Evolutionary conservation across 2,888 invertebrate species (phyloP), one percentile per base, ranked within the genome.

Genomic region (Idaea straminata): DNA sequence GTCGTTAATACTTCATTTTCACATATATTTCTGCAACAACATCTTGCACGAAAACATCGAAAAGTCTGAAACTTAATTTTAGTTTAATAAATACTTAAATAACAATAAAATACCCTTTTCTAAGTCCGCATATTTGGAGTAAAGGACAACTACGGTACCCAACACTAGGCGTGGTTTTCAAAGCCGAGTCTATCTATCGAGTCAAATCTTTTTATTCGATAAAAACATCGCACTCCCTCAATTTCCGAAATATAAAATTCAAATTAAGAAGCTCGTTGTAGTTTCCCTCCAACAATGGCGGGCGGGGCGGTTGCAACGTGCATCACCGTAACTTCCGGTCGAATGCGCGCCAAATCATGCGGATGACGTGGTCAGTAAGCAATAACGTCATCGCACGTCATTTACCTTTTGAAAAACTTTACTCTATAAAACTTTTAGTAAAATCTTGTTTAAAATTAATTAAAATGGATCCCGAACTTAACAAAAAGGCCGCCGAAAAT

Each of bases 321-420:
- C 47, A 47, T 47, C 47, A 62, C 58, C 59, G 47, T 61, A 47
- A 63, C 47, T 66, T 66, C 69, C 66, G 62, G 4, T n/a, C 35
- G 66, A 65, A 13, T 62, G 61, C 35, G 5, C 38, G 58, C 62
- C 61, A 66, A 63, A 63, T 66, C 63, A 62, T 25, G 66, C 66
- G 69, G 62, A 59, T 60, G 64, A 58, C 65, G 64, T 62, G 69
- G 66, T 64, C 66, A 64, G 63, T 63, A 64, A 64, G 62, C 67
- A 47, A 47, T 57, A 64, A 59, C 68, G 63, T 68, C 66, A 66
- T 47, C 47, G 47, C 47, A 47, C 47, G 47, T 47, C 47, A 10
- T 47, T 47, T 6, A 47, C 13, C 47, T 47, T 47, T 47, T 47
- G 47, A 13, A 4, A 36, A 36, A 36, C 10, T 10, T 36, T 36